These are phyloP conservation scores for Pseudolaguvia tuberculata DNA, from an alignment of 2,113 vertebrate genomes.

Conservation along the genomic window DNA sequence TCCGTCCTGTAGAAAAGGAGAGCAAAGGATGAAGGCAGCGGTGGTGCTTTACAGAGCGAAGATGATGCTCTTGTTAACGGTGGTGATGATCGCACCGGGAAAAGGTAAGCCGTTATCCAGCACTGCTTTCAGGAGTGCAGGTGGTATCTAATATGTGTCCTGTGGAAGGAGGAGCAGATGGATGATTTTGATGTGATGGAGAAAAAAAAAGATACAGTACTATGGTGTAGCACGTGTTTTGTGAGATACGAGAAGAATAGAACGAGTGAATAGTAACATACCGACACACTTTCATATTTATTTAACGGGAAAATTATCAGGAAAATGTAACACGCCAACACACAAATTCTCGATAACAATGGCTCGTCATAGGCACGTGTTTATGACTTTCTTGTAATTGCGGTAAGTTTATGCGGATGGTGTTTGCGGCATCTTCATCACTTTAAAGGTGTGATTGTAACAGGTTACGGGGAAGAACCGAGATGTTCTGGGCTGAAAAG, in stretches of 20 bases:
- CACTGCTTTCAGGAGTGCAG: background rate
- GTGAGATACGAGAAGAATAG: background rate
- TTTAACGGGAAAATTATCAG: background rate
- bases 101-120: background rate
- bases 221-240: background rate
- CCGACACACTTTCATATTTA: background rate
- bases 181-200: background rate
- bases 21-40: background rate
- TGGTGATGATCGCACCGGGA: constrained; percentile 7
- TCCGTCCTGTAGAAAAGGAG: background rate
- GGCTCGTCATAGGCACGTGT: background rate
- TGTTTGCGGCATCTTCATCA: background rate
- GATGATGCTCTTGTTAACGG: background rate
- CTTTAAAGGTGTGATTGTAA: no score
- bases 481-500: background rate
- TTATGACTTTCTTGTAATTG: background rate
- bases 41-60: background rate
- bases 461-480: background rate
- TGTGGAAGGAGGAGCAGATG: background rate
- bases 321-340: background rate
- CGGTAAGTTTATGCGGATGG: background rate
- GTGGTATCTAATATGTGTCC: no score
- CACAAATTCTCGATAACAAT: background rate
- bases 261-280: background rate
- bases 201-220: no score